Conservation (phyloP, 1,140 invertebrate species). For the Bombus superbus region DNA sequence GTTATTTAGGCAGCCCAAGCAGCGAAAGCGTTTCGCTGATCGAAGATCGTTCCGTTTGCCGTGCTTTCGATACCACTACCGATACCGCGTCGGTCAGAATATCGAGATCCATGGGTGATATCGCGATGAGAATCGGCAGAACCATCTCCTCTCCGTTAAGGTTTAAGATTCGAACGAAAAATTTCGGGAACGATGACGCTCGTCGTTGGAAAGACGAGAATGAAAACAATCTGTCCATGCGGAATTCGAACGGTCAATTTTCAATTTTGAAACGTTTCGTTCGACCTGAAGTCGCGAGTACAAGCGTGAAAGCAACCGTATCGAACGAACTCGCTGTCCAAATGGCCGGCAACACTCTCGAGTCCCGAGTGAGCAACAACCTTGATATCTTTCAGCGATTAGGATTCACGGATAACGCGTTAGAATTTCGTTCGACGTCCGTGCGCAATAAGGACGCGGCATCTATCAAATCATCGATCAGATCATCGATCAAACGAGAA, state of each 20-base stretch:
- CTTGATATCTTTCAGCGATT: not conserved
- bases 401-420: not conserved
- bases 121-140: conserved; percentile 25
- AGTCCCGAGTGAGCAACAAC: not conserved
- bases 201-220: conserved; percentile 57
- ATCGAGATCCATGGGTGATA: conserved; percentile 52
- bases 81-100: not conserved
- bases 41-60: not conserved
- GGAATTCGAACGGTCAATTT: not conserved
- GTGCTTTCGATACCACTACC: not conserved
- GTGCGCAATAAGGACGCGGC: not conserved
- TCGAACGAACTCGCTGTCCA: not conserved
- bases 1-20: conserved; percentile 52
- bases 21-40: conserved; percentile 52
- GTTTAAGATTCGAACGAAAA: conserved; percentile 51
- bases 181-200: conserved; percentile 57
- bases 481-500: not conserved
- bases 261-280: not conserved
- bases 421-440: not conserved
- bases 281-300: too few relatives aligned
- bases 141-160: not conserved
- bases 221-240: conserved; percentile 41
- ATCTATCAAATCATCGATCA: not conserved
- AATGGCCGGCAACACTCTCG: not conserved
- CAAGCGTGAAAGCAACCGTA: not conserved